Evolutionary conservation across 2,888 invertebrate species (phyloP), one percentile per base, ranked within the genome.

Genomic region (Linnaemya vulpina): DNA sequence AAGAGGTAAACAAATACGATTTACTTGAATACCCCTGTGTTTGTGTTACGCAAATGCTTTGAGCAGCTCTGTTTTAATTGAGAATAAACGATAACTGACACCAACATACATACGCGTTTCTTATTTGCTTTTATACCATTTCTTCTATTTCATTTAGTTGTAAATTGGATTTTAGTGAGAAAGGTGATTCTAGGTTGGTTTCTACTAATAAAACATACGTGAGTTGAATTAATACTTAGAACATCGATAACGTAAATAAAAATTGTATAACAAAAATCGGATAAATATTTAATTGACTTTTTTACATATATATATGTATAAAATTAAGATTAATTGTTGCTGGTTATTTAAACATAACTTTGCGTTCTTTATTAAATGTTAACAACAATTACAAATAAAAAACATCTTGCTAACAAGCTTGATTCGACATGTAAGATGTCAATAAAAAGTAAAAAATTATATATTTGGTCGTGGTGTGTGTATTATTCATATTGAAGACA

Each of bases 61-160:
- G 30, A 49, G 17, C 62, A 51, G 43, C 76, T 22, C 62, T 70
- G 70, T 38, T 10, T 63, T 20, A 25, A 4, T 49, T 60, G 43
- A 58, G 77, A 83, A 83, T 67, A 73, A 15, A 13, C 49, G 1
- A 43, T 77, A 73, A 58, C 51, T 4, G 55, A 40, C 8, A 63
- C 43, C 15, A 38, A 63, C 40, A 55, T 53, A 63, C 40, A 55
- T 53, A 46, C 62, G 17, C 30, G 51, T 62, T 60, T 81, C 51
- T 68, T 73, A 65, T 80, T 75, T 63, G 75, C 55, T 71, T 73
- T 71, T 71, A 55, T 70, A 46, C 13, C 20, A 46, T 82, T 70
- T 49, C 81, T 71, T 55, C 20, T 71, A 70, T 76, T 70, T 49
- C 9, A 63, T 71, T 82, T 78, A 83, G 83, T 83, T 83, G 67